Conservation (phyloP, 2,113 vertebrate species). For the Ammodytes dubius region DNA sequence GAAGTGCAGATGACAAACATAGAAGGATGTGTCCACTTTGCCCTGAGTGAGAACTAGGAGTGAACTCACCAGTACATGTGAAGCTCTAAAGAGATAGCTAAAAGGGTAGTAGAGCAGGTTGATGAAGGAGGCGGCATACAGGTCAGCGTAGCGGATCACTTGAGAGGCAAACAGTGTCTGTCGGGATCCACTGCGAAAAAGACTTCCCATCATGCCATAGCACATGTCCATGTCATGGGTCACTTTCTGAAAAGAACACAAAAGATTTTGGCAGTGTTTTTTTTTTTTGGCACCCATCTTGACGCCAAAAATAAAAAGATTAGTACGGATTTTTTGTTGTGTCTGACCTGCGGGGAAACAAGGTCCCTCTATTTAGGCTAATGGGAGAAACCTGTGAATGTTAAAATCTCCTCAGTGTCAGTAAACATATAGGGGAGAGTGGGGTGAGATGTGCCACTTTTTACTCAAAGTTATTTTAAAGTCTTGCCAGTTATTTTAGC, state of each 20-base stretch:
- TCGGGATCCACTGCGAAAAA: conserved; percentile 94
- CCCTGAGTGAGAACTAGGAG: neutral
- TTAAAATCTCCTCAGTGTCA: no score
- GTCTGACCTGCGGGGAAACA: no score
- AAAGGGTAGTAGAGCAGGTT: conserved; percentile 97
- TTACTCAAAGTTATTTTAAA: no score
- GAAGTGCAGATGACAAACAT: neutral
- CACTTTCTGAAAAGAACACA: conserved; percentile 87
- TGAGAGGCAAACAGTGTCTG: conserved; percentile 97
- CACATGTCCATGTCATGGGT: conserved; percentile 99
- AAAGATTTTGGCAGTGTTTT: neutral
- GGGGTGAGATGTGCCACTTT: no score
- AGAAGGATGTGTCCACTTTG: neutral
- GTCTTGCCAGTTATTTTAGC: no score
- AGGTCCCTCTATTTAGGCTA: no score
- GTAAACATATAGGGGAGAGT: no score
- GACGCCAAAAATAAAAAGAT: no score
- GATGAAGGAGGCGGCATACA: conserved; percentile 97
- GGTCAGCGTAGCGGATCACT: conserved; percentile 96
- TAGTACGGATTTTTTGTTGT: no score
- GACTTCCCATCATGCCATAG: conserved; percentile 97
- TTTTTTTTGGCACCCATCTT: neutral
- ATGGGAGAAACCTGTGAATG: no score
- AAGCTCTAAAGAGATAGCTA: conserved; percentile 97
- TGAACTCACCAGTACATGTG: conserved; percentile 90